Percentiles rank a stretch among this genome's conserved stretches.
phyloP scores from a whole-genome alignment of 2,113 vertebrate species.

The Verasper variegatus region DNA sequence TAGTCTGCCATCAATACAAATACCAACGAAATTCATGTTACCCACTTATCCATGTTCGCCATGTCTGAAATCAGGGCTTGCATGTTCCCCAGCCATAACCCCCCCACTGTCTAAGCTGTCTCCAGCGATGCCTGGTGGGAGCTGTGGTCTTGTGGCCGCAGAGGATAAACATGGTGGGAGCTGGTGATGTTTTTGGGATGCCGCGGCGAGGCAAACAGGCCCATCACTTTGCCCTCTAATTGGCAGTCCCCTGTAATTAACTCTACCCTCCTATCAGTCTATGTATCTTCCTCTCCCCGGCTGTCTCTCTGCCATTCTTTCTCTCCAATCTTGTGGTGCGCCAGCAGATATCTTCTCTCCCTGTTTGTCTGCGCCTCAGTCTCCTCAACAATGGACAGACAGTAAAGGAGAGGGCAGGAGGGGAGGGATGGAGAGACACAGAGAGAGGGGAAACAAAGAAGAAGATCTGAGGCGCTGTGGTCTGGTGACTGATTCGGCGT shows the following conservation, averaged over 20 bases:
- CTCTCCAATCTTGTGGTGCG: slow-evolving; percentile 71
- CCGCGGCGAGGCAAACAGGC: slow-evolving; percentile 73
- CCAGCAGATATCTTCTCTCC: slow-evolving; percentile 75
- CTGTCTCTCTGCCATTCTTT: slow-evolving; percentile 64
- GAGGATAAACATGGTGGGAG: slow-evolving; percentile 79
- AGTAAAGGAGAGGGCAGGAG: slow-evolving; percentile 37
- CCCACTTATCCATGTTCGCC: slow-evolving; percentile 36
- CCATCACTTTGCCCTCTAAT: slow-evolving; percentile 73
- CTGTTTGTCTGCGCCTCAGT: slow-evolving; percentile 72
- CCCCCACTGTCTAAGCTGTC: slow-evolving; percentile 51
- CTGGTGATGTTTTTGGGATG: slow-evolving; percentile 76
- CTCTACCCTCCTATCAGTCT: slow-evolving; percentile 67
- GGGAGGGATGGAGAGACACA: slow-evolving; percentile 37
- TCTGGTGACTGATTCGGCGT: slow-evolving; percentile 68
- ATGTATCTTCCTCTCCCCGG: slow-evolving; percentile 52
- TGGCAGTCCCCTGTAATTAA: slow-evolving; percentile 75
- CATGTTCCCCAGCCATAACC: slow-evolving; percentile 57
- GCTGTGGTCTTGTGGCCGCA: slow-evolving; percentile 66
- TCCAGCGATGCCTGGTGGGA: slow-evolving; percentile 71
- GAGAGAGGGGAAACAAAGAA: slow-evolving; percentile 47
- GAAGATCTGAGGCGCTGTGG: slow-evolving; percentile 69
- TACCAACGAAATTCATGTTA: slow-evolving; percentile 33
- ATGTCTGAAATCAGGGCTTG: slow-evolving; percentile 58
- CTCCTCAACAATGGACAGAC: slow-evolving; percentile 72
- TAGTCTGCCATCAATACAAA: slow-evolving; percentile 18